Percentiles rank a stretch among this genome's conserved stretches.
These are phyloP conservation scores for Tribolium freemani DNA, from an alignment of 2,888 invertebrate species.

Conservation along the genomic window DNA sequence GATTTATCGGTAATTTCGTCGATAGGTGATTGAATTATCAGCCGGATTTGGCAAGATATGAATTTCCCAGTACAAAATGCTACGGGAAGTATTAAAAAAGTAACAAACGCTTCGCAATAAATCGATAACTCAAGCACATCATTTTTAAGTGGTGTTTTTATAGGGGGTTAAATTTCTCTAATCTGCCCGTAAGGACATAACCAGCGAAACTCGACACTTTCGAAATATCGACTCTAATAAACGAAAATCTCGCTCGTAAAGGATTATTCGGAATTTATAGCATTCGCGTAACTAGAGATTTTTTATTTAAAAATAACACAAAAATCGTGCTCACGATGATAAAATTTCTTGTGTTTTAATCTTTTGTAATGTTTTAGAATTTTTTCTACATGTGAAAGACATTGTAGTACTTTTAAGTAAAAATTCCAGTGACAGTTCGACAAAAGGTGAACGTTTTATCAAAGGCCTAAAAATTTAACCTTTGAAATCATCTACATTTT, in stretches of 20 bases:
- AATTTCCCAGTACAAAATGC: constrained; percentile 10
- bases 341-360: too few relatives aligned
- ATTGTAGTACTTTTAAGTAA: too few relatives aligned
- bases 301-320: not conserved
- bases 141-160: constrained; percentile 5
- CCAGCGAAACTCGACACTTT: not conserved
- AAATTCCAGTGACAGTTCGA: too few relatives aligned
- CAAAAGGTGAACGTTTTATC: not conserved
- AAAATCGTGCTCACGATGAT: too few relatives aligned
- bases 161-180: not conserved
- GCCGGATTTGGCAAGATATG: not conserved
- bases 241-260: not conserved
- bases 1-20: constrained; percentile 15
- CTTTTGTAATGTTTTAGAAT: too few relatives aligned
- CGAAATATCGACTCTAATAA: not conserved
- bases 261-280: not conserved
- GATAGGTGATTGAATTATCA: not conserved
- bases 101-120: constrained; percentile 5
- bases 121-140: constrained; percentile 11
- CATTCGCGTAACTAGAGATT: not conserved
- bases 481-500: constrained; percentile 1
- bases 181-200: not conserved
- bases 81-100: not conserved
- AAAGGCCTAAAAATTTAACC: not conserved
- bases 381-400: too few relatives aligned